Evolutionary conservation across 2,888 invertebrate genomes (phyloP).

Genomic region (Empis livida): DNA sequence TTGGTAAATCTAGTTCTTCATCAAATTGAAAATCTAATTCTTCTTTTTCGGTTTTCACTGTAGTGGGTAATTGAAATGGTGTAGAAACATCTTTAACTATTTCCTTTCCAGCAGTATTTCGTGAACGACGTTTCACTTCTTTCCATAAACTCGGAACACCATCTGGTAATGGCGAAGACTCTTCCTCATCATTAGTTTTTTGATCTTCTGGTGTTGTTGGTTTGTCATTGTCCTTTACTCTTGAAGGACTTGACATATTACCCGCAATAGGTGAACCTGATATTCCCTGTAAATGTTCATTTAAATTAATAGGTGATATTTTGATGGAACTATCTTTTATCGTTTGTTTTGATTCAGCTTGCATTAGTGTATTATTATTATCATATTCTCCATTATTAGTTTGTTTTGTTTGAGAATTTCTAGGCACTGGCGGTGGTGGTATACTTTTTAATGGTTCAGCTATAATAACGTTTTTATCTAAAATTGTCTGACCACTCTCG

Average conservation of each 20-base stretch:
- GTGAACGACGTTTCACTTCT: conserved; percentile 48
- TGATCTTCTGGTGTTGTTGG: conserved; percentile 50
- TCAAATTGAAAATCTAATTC: conserved; percentile 95
- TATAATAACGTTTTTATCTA: conserved; percentile 22
- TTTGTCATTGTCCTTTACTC: conserved; percentile 4
- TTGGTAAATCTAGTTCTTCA: conserved; percentile 75
- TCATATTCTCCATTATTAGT: neutral
- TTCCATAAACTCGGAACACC: conserved; percentile 29
- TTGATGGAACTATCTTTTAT: neutral
- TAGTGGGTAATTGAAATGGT: conserved; percentile 16
- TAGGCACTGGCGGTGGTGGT: conserved; percentile 59
- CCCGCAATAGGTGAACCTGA: neutral
- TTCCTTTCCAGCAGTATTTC: conserved; percentile 27
- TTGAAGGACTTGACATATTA: neutral
- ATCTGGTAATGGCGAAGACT: conserved; percentile 18
- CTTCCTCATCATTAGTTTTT: conserved; percentile 15
- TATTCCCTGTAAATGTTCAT: conserved; percentile 5
- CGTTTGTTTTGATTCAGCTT: neutral
- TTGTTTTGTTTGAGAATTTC: conserved; percentile 39
- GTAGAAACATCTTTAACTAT: conserved; percentile 1
- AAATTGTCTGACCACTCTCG: conserved; percentile 19
- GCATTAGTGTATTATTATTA: neutral
- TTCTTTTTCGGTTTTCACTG: conserved; percentile 46
- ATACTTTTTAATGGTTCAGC: conserved; percentile 49
- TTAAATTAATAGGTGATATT: conserved; percentile 5